phyloP scores from a whole-genome alignment of 2,797 vertebrate species.

The Mormyrops attenuatus region DNA sequence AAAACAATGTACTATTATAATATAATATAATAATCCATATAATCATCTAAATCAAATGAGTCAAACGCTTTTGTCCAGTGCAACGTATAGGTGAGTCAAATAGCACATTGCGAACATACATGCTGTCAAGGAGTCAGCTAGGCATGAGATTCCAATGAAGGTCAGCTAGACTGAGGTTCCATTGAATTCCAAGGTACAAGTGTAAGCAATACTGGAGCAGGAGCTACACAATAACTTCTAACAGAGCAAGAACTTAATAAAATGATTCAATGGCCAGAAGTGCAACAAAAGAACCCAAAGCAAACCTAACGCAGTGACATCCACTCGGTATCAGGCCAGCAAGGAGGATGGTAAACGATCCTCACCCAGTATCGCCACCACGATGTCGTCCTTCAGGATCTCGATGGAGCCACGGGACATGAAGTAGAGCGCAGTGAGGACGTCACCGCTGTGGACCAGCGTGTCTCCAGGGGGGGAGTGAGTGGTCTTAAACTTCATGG shows the following conservation, averaged over 20 bases:
- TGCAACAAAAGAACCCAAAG: neutral
- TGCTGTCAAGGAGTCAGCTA: neutral
- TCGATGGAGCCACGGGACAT: conserved; percentile 94
- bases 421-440: conserved; percentile 93
- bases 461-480: conserved; percentile 96
- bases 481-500: conserved; percentile 98
- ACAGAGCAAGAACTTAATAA: neutral
- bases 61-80: neutral
- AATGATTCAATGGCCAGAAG: neutral
- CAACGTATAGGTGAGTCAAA: neutral
- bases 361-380: conserved; percentile 94
- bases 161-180: neutral
- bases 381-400: conserved; percentile 93
- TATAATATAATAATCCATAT: neutral
- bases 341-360: conserved; percentile 18
- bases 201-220: neutral
- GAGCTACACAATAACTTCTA: neutral
- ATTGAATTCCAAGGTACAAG: neutral
- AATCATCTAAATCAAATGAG: neutral
- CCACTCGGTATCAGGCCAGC: neutral
- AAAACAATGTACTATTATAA: neutral
- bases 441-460: conserved; percentile 86
- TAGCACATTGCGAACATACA: neutral
- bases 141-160: neutral
- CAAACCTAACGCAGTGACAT: neutral